phyloP scores from a whole-genome alignment of 2,888 invertebrate genomes.

The Kuschelorhynchus macadamiae region DNA sequence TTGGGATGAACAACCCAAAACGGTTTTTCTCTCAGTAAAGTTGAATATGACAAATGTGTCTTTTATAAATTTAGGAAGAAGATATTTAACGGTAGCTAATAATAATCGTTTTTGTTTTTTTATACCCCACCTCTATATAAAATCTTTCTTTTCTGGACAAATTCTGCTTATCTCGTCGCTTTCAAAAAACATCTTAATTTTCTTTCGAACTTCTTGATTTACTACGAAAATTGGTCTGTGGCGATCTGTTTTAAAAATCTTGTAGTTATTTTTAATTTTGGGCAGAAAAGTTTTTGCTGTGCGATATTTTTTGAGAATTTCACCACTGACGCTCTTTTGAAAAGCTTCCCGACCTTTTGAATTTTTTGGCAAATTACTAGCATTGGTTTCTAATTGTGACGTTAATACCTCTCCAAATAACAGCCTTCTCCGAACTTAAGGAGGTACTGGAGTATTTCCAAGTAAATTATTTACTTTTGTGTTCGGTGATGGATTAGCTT shows the following conservation, averaged over 20 bases:
- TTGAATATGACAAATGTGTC: conserved; percentile 20
- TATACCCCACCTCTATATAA: conserved; percentile 18
- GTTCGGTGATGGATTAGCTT: not conserved
- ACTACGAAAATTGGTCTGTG: not conserved
- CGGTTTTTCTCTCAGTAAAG: conserved; percentile 25
- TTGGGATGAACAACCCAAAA: conserved; percentile 30
- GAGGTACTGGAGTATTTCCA: not conserved
- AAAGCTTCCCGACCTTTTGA: not conserved
- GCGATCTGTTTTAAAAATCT: conserved; percentile 3
- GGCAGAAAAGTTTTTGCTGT: not conserved
- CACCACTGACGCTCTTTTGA: not conserved
- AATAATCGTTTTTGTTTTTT: conserved; percentile 33
- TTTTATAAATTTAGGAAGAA: conserved; percentile 16
- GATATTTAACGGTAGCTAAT: conserved; percentile 14
- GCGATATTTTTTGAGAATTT: conserved; percentile 7
- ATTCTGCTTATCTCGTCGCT: conserved; percentile 7
- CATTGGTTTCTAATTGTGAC: conserved; percentile 10
- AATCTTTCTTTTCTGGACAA: conserved; percentile 24
- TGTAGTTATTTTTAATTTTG: not conserved
- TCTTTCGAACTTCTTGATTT: conserved; percentile 2
- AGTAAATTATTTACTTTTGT: conserved; percentile 14
- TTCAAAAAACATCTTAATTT: conserved; percentile 9
- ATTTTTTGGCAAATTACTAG: conserved; percentile 5
- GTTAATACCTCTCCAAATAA: conserved; percentile 4
- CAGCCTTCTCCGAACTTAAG: conserved; percentile 1